Conservation (phyloP, 2,888 invertebrate species). For the Notodonta ziczac region DNA sequence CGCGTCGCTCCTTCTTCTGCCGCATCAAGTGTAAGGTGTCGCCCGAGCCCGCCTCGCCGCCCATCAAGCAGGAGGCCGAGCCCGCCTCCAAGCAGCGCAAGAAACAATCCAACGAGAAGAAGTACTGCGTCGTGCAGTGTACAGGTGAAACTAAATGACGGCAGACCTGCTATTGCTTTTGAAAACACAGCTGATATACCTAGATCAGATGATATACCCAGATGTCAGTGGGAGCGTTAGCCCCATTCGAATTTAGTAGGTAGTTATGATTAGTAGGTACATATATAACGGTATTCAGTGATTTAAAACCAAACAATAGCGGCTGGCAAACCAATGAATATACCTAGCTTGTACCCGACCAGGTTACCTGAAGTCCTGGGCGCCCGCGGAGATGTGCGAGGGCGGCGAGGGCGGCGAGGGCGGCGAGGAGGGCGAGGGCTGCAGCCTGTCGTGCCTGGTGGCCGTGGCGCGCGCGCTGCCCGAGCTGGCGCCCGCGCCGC, state of each 20-base stretch:
- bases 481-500: conserved; percentile 66
- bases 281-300: no score
- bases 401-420: conserved; percentile 87
- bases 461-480: conserved; percentile 92
- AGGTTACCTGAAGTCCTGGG: conserved; percentile 96
- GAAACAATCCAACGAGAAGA: conserved; percentile 89
- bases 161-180: no score
- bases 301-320: no score
- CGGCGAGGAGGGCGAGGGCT: conserved; percentile 77
- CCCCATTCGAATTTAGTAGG: no score
- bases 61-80: conserved; percentile 90
- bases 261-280: no score
- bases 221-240: no score
- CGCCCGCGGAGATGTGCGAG: conserved; percentile 90
- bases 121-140: conserved; percentile 95
- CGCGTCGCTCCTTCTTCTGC: conserved; percentile 96
- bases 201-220: conserved; percentile 34
- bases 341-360: neutral
- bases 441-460: conserved; percentile 93
- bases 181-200: no score
- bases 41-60: conserved; percentile 42
- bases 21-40: conserved; percentile 92
- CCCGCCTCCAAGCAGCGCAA: conserved; percentile 85
- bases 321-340: no score
- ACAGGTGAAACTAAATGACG: conserved; percentile 80